Conservation (phyloP, 2,888 invertebrate species). For the Tenthredo distinguenda region DNA sequence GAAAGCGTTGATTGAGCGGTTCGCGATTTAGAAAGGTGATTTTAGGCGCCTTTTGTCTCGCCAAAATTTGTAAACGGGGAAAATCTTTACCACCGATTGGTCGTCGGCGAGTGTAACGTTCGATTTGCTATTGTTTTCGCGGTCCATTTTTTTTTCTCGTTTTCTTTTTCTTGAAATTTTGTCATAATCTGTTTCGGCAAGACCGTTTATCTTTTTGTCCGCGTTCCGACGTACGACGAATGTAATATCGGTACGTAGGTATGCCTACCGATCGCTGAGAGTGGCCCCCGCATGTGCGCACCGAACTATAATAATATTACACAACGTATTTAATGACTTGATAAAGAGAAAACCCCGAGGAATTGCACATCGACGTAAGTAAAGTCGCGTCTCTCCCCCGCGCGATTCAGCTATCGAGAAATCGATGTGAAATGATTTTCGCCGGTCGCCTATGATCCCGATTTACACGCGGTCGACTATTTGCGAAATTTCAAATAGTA, state of each 20-base stretch:
- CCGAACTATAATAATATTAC: conserved; percentile 31
- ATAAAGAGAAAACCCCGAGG: conserved; percentile 44
- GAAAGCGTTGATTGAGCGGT: conserved; percentile 22
- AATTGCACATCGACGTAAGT: conserved; percentile 47
- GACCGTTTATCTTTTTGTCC: conserved; percentile 1
- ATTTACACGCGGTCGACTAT: background rate
- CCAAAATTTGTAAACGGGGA: background rate
- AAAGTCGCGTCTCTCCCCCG: background rate
- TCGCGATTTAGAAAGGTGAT: conserved; percentile 28
- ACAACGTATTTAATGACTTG: conserved; percentile 40
- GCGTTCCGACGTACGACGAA: background rate
- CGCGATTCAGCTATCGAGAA: background rate
- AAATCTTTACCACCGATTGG: background rate
- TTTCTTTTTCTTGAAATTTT: background rate
- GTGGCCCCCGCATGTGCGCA: conserved; percentile 23
- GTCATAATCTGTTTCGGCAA: conserved; percentile 29
- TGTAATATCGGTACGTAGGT: background rate
- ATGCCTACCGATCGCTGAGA: background rate
- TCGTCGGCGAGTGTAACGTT: background rate
- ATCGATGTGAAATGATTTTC: conserved; percentile 22
- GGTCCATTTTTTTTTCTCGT: too few relatives aligned
- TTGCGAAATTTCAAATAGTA: conserved; percentile 37
- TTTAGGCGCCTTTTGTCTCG: background rate
- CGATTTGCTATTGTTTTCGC: background rate
- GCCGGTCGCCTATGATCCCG: background rate